These are phyloP conservation scores for Falco naumanni DNA, from an alignment of 2,797 vertebrate genomes.

Conservation along the genomic window DNA sequence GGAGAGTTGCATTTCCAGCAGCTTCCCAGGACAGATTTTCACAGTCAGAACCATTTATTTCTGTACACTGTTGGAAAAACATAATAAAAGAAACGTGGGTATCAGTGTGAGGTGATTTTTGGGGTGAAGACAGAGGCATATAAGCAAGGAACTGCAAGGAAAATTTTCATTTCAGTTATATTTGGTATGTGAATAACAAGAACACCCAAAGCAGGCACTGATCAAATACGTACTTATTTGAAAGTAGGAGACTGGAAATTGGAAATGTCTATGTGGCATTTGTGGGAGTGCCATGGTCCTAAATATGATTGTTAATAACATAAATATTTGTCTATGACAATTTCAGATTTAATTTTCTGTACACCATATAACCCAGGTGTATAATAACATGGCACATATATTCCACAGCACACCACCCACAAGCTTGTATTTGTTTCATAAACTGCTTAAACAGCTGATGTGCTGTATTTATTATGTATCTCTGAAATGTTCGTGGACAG, in stretches of 20 bases:
- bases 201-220: background rate
- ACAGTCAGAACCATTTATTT: background rate
- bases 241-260: background rate
- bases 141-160: background rate
- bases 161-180: background rate
- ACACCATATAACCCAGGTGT: background rate
- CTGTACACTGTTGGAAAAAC: background rate
- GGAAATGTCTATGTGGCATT: slow-evolving; percentile 1
- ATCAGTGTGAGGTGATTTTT: background rate
- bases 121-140: background rate
- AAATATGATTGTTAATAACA: background rate
- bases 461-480: background rate
- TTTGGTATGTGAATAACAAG: slow-evolving; percentile 19
- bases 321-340: background rate
- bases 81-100: background rate
- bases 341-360: background rate
- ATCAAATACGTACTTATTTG: background rate
- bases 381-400: background rate
- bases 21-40: slow-evolving; percentile 20
- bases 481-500: background rate
- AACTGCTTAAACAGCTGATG: background rate
- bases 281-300: background rate
- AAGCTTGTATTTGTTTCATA: background rate
- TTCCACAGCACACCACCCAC: background rate
- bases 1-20: slow-evolving; percentile 14